Conservation (phyloP, 2,888 invertebrate genomes). For the Polydrusus tereticollis region DNA sequence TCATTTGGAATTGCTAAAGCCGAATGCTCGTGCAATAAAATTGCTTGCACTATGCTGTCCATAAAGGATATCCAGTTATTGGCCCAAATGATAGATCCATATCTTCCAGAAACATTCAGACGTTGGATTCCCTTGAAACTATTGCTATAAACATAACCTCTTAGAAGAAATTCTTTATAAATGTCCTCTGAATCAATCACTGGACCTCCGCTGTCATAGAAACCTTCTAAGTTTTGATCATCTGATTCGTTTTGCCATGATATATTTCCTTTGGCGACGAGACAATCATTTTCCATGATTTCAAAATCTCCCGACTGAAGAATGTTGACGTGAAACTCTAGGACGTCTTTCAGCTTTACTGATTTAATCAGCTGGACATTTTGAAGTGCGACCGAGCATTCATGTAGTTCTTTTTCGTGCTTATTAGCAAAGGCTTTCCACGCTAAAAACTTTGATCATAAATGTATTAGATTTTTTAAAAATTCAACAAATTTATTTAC, state of each 20-base stretch:
- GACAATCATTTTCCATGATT: not conserved
- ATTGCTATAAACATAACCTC: constrained; percentile 70
- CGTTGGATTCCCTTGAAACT: constrained; percentile 68
- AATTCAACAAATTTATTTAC: constrained; percentile 48
- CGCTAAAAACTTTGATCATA: constrained; percentile 25
- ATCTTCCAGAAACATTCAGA: constrained; percentile 64
- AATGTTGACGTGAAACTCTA: constrained; percentile 23
- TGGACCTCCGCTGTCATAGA: not conserved
- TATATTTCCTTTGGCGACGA: constrained; percentile 20
- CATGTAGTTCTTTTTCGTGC: not conserved
- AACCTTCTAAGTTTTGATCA: not conserved
- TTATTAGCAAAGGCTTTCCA: constrained; percentile 25
- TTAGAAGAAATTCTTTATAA: constrained; percentile 67
- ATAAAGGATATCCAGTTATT: constrained; percentile 78
- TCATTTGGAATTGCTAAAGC: not conserved
- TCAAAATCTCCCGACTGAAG: constrained; percentile 16
- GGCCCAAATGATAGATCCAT: constrained; percentile 68
- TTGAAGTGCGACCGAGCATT: constrained; percentile 22
- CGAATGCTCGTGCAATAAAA: constrained; percentile 62
- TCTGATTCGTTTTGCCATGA: not conserved
- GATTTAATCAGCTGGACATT: not conserved
- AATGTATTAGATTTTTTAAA: no score
- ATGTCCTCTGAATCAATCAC: not conserved
- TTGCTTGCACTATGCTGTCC: constrained; percentile 77
- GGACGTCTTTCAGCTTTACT: not conserved